These are phyloP conservation scores for Protonibea diacanthus DNA, from an alignment of 2,797 vertebrate species.

Conservation along the genomic window DNA sequence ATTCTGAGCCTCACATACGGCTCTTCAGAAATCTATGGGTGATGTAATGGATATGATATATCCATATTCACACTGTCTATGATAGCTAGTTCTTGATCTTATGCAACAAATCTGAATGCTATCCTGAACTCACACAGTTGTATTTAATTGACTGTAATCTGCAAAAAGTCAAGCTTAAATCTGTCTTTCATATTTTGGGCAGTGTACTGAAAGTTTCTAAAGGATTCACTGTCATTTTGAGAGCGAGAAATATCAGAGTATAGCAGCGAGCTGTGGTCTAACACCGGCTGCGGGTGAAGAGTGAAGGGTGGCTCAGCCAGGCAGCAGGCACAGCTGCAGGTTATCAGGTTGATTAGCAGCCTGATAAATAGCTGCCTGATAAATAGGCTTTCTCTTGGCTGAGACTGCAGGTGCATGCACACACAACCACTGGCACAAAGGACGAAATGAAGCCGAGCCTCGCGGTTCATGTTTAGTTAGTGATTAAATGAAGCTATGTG, in stretches of 20 bases:
- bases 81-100: background rate
- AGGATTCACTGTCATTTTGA: slow-evolving; percentile 49
- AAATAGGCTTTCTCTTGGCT: slow-evolving; percentile 51
- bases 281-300: slow-evolving; percentile 38
- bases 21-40: too few species aligned
- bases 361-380: slow-evolving; percentile 67
- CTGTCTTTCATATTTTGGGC: slow-evolving; percentile 25
- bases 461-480: slow-evolving; percentile 21
- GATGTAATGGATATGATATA: too few species aligned
- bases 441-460: slow-evolving; percentile 19
- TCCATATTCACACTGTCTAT: too few species aligned
- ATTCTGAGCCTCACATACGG: too few species aligned
- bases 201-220: slow-evolving; percentile 31
- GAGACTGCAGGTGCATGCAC: slow-evolving; percentile 8
- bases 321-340: slow-evolving; percentile 66
- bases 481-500: slow-evolving; percentile 7
- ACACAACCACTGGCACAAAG: slow-evolving; percentile 2
- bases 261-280: slow-evolving; percentile 32
- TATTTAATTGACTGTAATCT: slow-evolving; percentile 23
- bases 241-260: slow-evolving; percentile 31
- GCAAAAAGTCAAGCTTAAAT: slow-evolving; percentile 19
- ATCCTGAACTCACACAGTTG: slow-evolving; percentile 6
- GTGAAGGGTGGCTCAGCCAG: slow-evolving; percentile 48
- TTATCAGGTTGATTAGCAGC: slow-evolving; percentile 74
- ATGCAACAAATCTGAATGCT: slow-evolving; percentile 6